Evolutionary conservation across 2,797 vertebrate genomes (phyloP), one percentile per base, ranked within the genome.

Genomic region (Enteromius afrohamiltoni): DNA sequence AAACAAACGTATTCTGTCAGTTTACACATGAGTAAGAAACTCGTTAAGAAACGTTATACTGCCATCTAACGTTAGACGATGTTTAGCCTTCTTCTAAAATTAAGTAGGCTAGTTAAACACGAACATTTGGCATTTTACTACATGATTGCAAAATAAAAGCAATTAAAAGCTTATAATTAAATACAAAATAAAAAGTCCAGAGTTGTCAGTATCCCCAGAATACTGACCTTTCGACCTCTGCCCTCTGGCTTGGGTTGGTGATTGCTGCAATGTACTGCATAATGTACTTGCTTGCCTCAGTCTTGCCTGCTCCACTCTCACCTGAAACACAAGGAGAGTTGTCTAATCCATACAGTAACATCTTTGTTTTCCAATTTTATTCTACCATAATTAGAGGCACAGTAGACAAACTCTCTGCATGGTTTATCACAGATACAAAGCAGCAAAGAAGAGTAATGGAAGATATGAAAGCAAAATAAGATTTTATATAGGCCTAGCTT

Each of bases 251-350:
- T 2, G 97, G 96, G 90, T 98, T 98, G 7, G 97, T 98, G 91
- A 98, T 97, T 1, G 97, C 97, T 0, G 97, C 96, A 0, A 98
- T 98, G 85, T 98, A 98, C 87, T 97, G 97, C 97, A 98, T 98
- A 91, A 98, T 98, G 88, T 96, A 96, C 87, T 97, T 98, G 88
- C 97, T 98, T 53, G 97, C 97, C 86, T 98, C 97, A 0, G 97
- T 98, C 93, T 98, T 98, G 62, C 97, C 97, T 0, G 97, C 96
- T 0, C 97, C 97, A 0, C 97, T 98, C 91, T 98, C 97, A 5
- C 97, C 97, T 98, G 86, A 70, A 77, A 82, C 40, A 83, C 55
- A 85, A 31, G 29, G 16, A 62, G 1, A 16, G 31, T 42, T 17
- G 23, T 19, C 1, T 58, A 53, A 53, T 74, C 10, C 47, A 74